Percentiles rank a stretch among this genome's conserved stretches.
These are phyloP conservation scores for Branchinecta sandiegonensis DNA, from an alignment of 2,888 invertebrate species.

Conservation along the genomic window DNA sequence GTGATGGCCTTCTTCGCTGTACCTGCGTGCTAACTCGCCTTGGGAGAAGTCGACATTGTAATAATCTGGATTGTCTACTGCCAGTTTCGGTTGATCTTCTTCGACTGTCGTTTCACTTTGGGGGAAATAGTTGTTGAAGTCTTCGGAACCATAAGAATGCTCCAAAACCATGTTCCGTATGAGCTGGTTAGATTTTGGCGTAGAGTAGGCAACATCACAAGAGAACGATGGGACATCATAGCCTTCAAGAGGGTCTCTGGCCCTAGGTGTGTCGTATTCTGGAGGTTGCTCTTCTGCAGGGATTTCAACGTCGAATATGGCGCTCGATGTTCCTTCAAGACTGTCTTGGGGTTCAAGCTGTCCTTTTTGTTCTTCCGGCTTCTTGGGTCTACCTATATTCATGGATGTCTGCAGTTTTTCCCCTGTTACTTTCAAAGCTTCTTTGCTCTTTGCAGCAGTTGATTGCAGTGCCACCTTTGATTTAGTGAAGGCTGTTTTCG, in stretches of 20 bases:
- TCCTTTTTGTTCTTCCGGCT: not conserved
- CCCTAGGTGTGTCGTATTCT: not conserved
- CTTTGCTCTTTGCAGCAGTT: slow-evolving; percentile 20
- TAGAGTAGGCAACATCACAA: not conserved
- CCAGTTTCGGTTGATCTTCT: no score
- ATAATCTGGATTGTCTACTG: no score
- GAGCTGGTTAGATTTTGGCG: not conserved
- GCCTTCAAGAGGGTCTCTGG: not conserved
- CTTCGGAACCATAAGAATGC: not conserved
- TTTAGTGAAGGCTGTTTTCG: slow-evolving; percentile 4
- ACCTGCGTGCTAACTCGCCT: no score
- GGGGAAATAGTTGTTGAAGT: slow-evolving; percentile 1
- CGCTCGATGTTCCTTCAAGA: slow-evolving; percentile 8
- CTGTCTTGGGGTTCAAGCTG: not conserved
- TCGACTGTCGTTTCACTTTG: not conserved
- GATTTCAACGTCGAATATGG: not conserved
- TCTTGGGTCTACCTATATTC: not conserved
- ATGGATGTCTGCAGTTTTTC: slow-evolving; percentile 20
- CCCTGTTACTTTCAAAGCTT: slow-evolving; percentile 21
- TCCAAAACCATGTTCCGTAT: not conserved
- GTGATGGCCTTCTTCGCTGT: no score
- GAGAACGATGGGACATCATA: not conserved
- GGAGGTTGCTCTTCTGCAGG: not conserved
- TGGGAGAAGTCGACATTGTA: no score
- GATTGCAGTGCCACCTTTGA: slow-evolving; percentile 16